These are phyloP conservation scores for Corythornis madagascariensis DNA, from an alignment of 2,113 vertebrate genomes.

Conservation along the genomic window DNA sequence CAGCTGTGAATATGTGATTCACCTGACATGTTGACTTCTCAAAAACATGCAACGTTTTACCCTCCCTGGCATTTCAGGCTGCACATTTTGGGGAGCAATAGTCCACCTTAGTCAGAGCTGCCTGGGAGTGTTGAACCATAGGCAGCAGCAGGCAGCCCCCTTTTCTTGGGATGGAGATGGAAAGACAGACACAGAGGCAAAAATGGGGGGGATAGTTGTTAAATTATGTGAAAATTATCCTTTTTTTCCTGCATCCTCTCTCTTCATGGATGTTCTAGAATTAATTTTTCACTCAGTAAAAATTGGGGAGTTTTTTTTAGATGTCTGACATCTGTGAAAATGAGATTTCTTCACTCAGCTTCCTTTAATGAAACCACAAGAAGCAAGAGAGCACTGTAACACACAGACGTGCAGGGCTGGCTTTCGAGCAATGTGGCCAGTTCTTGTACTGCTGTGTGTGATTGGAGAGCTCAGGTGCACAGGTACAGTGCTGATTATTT, in stretches of 20 bases:
- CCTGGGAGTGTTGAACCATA: fast-evolving
- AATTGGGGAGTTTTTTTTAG: slow-evolving; percentile 37
- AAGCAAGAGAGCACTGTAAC: neutral
- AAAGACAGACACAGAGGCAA: neutral
- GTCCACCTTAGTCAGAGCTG: neutral
- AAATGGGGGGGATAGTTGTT: neutral
- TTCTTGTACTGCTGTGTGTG: neutral
- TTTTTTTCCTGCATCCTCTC: neutral
- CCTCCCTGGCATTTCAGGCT: neutral
- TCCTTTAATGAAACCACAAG: slow-evolving; percentile 37
- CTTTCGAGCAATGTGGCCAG: neutral
- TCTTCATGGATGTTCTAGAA: slow-evolving; percentile 9
- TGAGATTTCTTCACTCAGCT: slow-evolving; percentile 48
- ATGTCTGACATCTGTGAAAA: slow-evolving; percentile 56
- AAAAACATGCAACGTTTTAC: neutral
- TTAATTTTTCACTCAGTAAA: slow-evolving; percentile 35
- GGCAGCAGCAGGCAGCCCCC: neutral
- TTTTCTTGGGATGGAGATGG: neutral
- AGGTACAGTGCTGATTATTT: neutral
- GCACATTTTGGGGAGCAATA: neutral
- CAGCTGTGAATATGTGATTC: fast-evolving
- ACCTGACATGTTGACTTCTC: neutral
- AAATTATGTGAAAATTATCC: neutral
- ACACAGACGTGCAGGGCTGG: neutral
- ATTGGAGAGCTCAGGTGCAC: neutral